Percentiles rank a stretch among this genome's conserved stretches.
Evolutionary conservation across 1,140 invertebrate species (phyloP).

Genomic region (Meloidogyne floridensis): DNA sequence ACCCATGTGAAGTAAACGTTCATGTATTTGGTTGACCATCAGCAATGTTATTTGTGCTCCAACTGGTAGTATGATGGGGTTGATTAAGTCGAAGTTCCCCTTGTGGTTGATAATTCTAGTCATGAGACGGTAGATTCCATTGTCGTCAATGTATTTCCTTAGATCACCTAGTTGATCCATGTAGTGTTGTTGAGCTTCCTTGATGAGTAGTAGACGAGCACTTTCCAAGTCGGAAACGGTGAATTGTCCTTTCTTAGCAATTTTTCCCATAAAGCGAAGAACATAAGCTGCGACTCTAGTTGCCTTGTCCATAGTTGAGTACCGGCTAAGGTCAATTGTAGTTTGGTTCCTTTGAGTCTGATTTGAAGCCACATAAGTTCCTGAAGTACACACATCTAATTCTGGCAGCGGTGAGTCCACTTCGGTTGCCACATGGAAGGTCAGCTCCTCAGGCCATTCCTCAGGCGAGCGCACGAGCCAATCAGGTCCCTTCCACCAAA

Average conservation of each 20-base stretch:
- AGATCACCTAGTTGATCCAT: too few species aligned
- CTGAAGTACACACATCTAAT: neutral
- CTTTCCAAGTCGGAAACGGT: neutral
- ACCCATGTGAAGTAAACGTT: slow-evolving; percentile 16
- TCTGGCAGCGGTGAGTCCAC: neutral
- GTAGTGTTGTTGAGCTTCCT: neutral
- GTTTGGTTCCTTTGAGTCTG: neutral
- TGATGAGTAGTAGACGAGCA: neutral
- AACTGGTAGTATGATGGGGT: neutral
- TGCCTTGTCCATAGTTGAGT: too few species aligned
- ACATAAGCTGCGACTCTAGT: too few species aligned
- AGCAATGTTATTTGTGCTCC: too few species aligned
- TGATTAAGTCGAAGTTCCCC: neutral
- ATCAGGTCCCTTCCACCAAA: slow-evolving; percentile 42
- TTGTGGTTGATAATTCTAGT: neutral
- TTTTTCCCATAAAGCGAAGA: too few species aligned
- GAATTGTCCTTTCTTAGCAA: neutral
- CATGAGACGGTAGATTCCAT: too few species aligned
- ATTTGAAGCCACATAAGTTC: neutral
- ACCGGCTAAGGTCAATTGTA: neutral
- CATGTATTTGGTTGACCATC: neutral
- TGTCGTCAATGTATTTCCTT: too few species aligned
- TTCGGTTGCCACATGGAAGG: neutral
- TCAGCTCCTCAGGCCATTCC: neutral
- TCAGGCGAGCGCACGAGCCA: neutral